Percentiles rank a stretch among this genome's conserved stretches.
phyloP scores from a whole-genome alignment of 1,140 invertebrate species.

The Anadara kagoshimensis region DNA sequence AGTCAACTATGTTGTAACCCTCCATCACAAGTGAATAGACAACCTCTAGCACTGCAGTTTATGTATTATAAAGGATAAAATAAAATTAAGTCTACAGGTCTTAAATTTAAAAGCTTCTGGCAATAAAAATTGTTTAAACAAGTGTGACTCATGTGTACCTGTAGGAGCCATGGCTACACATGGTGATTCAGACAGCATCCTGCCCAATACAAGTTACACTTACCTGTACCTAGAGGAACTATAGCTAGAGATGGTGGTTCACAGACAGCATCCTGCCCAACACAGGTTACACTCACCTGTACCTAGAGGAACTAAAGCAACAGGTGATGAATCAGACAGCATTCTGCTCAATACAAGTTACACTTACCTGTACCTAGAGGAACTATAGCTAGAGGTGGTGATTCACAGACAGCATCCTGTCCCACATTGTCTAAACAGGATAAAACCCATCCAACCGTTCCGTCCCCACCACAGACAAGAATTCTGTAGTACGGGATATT shows the following conservation, averaged over 20 bases:
- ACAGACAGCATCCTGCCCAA: conserved; percentile 98
- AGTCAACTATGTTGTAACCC: no score
- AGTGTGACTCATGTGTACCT: conserved; percentile 92
- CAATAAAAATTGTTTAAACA: no score
- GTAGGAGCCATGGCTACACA: conserved; percentile 98
- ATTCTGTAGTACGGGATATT: conserved; percentile 99
- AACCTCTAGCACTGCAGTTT: no score
- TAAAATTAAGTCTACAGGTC: no score
- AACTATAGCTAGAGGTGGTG: conserved; percentile 98
- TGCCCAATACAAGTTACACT: no score
- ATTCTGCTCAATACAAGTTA: background rate
- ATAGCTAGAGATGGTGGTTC: conserved; percentile 98
- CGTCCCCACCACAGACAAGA: conserved; percentile 98
- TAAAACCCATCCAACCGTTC: conserved; percentile 99
- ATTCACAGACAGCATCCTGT: conserved; percentile 95
- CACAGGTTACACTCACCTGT: no score
- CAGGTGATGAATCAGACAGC: no score
- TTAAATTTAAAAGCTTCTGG: no score
- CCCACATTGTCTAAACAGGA: conserved; percentile 93
- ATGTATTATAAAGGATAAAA: no score
- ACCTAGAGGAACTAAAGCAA: no score
- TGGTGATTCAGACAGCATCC: conserved; percentile 98
- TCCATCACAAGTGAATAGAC: no score
- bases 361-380: conserved; percentile 93
- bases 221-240: conserved; percentile 96